Conservation (phyloP, 2,113 vertebrate genomes). For the Psophia crepitans region DNA sequence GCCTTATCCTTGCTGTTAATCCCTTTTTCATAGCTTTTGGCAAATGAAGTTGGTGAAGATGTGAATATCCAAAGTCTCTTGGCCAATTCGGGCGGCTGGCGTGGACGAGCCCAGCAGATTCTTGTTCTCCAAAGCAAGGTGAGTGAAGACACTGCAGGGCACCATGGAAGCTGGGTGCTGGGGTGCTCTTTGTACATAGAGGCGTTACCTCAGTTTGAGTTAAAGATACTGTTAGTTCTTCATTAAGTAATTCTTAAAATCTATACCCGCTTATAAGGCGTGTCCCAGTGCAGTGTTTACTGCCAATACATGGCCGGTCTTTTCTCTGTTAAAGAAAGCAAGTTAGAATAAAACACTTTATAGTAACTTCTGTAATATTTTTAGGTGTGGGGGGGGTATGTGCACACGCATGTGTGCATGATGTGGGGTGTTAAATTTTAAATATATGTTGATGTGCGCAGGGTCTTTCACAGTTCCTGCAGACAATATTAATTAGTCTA, state of each 20-base stretch:
- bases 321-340: background rate
- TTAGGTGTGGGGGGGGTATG: background rate
- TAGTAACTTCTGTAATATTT: background rate
- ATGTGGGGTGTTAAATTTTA: background rate
- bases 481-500: background rate
- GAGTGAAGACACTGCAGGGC: background rate
- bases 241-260: background rate
- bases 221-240: background rate
- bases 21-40: constrained; percentile 77
- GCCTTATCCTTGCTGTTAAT: background rate
- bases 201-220: background rate
- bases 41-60: constrained; percentile 88
- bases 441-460: background rate
- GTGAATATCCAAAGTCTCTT: constrained; percentile 84
- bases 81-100: constrained; percentile 78
- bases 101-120: constrained; percentile 93
- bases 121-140: constrained; percentile 87
- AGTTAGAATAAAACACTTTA: background rate
- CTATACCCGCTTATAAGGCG: background rate
- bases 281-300: background rate
- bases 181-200: background rate
- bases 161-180: background rate
- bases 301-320: background rate
- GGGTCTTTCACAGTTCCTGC: background rate
- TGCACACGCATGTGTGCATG: accelerated